phyloP scores from a whole-genome alignment of 2,797 vertebrate genomes.

The Liasis olivaceus region DNA sequence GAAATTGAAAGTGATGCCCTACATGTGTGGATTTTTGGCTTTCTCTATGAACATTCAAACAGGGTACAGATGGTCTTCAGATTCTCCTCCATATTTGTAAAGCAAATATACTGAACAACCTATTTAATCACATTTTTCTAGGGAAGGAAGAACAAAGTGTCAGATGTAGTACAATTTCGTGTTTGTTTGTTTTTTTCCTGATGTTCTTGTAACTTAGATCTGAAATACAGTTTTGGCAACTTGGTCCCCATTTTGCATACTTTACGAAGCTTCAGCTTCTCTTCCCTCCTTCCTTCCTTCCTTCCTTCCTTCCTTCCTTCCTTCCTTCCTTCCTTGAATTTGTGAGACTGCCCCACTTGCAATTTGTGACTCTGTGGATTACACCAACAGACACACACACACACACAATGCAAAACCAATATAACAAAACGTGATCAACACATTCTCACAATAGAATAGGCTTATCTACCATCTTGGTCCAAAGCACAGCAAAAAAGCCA shows the following conservation, averaged over 20 bases:
- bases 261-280: too few relatives aligned
- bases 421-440: not conserved
- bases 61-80: not conserved
- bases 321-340: not conserved
- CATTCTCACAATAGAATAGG: not conserved
- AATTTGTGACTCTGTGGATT: not conserved
- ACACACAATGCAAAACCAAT: not conserved
- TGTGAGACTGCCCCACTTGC: not conserved
- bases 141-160: not conserved
- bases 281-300: too few relatives aligned
- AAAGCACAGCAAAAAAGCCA: not conserved
- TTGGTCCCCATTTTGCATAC: not conserved
- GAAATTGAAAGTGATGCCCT: not conserved
- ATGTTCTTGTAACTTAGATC: not conserved
- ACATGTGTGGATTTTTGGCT: not conserved
- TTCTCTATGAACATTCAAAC: not conserved
- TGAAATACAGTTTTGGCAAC: not conserved
- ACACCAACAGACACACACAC: not conserved
- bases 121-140: not conserved
- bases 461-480: not conserved
- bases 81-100: not conserved
- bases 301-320: too few relatives aligned
- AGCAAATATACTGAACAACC: not conserved
- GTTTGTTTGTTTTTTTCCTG: not conserved
- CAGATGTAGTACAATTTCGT: not conserved